phyloP scores from a whole-genome alignment of 2,113 vertebrate genomes.

The Blennius ocellaris region DNA sequence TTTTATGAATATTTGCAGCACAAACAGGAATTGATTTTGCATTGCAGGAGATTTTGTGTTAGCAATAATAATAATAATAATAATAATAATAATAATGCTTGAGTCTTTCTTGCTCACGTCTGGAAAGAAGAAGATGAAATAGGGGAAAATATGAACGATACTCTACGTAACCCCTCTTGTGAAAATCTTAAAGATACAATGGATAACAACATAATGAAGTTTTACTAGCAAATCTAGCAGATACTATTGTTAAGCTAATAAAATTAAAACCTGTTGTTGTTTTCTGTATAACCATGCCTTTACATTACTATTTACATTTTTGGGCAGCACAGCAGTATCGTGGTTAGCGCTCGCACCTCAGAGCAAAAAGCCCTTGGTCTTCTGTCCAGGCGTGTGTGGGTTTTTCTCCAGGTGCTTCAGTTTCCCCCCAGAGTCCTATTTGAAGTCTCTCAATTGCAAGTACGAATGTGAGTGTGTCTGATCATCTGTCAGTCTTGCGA shows the following conservation, averaged over 20 bases:
- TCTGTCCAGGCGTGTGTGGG: too few relatives aligned
- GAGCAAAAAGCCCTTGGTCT: too few relatives aligned
- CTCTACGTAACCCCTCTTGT: background rate
- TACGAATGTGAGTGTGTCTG: too few relatives aligned
- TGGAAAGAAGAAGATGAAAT: background rate
- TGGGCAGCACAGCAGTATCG: background rate
- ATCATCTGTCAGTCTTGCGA: too few relatives aligned
- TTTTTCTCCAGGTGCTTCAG: too few relatives aligned
- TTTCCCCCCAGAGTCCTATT: too few relatives aligned
- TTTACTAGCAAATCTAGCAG: background rate
- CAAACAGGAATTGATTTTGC: background rate
- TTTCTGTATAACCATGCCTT: background rate
- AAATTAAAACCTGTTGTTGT: too few relatives aligned
- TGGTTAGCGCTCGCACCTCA: too few relatives aligned
- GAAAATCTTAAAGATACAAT: constrained; percentile 2
- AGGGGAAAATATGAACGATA: background rate
- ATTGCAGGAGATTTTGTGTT: background rate
- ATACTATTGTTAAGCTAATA: background rate
- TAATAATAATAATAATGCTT: too few relatives aligned
- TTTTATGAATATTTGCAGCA: background rate
- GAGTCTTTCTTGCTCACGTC: background rate
- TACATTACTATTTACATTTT: background rate
- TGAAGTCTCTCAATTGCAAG: too few relatives aligned
- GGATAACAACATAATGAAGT: background rate
- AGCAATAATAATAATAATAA: too few relatives aligned